These are phyloP conservation scores for Drosophila novamexicana DNA, from an alignment of 1,140 invertebrate genomes.

Conservation along the genomic window DNA sequence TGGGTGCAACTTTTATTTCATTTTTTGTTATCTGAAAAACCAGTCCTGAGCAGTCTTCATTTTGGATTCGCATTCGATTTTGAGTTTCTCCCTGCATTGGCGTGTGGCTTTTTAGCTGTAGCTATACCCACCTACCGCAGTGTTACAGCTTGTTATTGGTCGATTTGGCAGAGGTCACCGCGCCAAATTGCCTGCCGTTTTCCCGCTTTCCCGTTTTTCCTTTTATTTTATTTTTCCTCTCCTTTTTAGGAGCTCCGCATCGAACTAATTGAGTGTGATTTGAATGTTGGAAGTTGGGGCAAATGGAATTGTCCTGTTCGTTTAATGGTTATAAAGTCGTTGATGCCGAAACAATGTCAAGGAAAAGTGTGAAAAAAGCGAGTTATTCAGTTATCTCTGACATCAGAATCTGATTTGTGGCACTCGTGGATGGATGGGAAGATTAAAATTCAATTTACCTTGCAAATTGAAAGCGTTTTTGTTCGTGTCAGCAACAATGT, in stretches of 20 bases:
- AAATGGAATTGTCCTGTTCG: constrained; percentile 43
- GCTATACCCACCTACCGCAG: not conserved
- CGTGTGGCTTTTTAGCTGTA: constrained; percentile 15
- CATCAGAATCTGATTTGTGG: constrained; percentile 15
- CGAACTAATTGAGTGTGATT: constrained; percentile 60
- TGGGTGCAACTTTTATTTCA: no score
- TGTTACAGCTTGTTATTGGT: constrained; percentile 52
- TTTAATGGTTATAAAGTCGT: constrained; percentile 49
- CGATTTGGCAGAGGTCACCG: constrained; percentile 59
- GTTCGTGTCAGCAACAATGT: no score
- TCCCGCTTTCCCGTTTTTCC: constrained; percentile 3
- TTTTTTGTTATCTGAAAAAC: constrained; percentile 2
- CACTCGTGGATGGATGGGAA: not conserved
- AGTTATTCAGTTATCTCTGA: constrained; percentile 4
- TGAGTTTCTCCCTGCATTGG: not conserved
- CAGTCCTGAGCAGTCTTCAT: constrained; percentile 1
- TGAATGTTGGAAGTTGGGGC: constrained; percentile 20
- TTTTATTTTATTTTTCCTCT: constrained; percentile 30
- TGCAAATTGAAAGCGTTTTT: not conserved
- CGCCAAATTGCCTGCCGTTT: constrained; percentile 23
- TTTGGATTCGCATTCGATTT: constrained; percentile 22
- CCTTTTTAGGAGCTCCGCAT: constrained; percentile 18
- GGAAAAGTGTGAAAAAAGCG: constrained; percentile 1
- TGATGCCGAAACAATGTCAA: not conserved
- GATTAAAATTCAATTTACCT: not conserved